Percentiles rank a stretch among this genome's conserved stretches.
Conservation (phyloP, 2,888 invertebrate genomes). For the Torymus texanus region DNA sequence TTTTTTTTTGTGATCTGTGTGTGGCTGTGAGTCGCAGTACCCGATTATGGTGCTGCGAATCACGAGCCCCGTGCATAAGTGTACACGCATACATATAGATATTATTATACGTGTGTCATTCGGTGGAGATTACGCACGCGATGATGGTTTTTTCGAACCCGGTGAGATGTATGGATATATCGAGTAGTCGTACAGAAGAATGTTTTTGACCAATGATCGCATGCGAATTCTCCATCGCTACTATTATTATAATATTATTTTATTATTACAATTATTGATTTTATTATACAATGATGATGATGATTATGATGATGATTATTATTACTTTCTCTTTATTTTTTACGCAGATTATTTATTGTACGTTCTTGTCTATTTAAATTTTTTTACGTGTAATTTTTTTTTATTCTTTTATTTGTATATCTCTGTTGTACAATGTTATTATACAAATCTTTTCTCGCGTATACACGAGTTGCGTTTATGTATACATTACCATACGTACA, state of each 20-base stretch:
- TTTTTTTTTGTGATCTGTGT: conserved; percentile 23
- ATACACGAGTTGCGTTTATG: conserved; percentile 49
- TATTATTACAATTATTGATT: conserved; percentile 43
- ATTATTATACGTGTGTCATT: too few species aligned
- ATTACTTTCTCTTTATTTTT: conserved; percentile 53
- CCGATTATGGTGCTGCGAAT: too few species aligned
- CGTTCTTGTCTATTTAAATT: conserved; percentile 32
- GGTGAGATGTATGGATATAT: too few species aligned
- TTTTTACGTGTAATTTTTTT: conserved; percentile 18
- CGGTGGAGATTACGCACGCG: too few species aligned
- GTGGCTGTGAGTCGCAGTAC: too few species aligned
- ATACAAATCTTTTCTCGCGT: conserved; percentile 24
- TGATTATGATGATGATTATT: conserved; percentile 41
- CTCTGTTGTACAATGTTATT: conserved; percentile 31
- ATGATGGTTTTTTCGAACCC: too few species aligned
- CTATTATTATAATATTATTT: conserved; percentile 40
- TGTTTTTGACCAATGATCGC: background rate
- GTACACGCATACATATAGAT: conserved; percentile 9
- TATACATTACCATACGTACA: conserved; percentile 57
- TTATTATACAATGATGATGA: conserved; percentile 38
- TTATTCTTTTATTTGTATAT: conserved; percentile 19
- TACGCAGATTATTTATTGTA: conserved; percentile 49
- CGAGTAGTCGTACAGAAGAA: too few species aligned
- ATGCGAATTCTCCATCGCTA: conserved; percentile 34
- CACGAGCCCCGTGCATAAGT: background rate